Percentiles rank a stretch among this genome's conserved stretches.
Conservation (phyloP, 2,888 invertebrate genomes). For the Corbicula japonica region DNA sequence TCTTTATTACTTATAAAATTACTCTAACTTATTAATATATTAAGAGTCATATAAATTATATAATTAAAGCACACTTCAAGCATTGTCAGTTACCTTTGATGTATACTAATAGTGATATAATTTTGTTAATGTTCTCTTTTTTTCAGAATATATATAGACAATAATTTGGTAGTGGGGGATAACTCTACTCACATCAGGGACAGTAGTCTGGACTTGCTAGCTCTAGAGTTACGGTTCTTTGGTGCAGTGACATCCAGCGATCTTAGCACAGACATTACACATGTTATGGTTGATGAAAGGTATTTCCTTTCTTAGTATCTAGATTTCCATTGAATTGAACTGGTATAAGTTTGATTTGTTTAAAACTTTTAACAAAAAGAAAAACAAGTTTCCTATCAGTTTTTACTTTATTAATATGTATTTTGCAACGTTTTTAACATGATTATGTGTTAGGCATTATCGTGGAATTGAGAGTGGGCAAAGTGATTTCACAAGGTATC, state of each 20-base stretch:
- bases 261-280: conserved; percentile 84
- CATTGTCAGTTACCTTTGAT: background rate
- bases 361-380: background rate
- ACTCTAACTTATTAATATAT: background rate
- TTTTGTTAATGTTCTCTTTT: background rate
- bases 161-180: conserved; percentile 77
- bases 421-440: background rate
- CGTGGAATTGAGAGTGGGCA: background rate
- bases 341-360: background rate
- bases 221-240: conserved; percentile 86
- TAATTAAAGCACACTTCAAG: background rate
- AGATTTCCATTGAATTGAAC: background rate
- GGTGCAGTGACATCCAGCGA: conserved; percentile 84
- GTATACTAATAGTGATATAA: background rate
- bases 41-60: background rate
- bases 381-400: background rate
- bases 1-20: background rate
- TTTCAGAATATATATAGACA: conserved; percentile 83
- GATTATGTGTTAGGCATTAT: background rate
- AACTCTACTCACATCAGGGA: conserved; percentile 78
- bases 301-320: conserved; percentile 35
- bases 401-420: background rate
- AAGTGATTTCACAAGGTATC: background rate
- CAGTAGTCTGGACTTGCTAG: conserved; percentile 82
- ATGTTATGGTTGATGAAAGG: conserved; percentile 84